A percentile compares a stretch with the other conserved stretches of the same genome.
Evolutionary conservation across 1,140 invertebrate genomes (phyloP).

Genomic region (Amphibalanus amphitrite): DNA sequence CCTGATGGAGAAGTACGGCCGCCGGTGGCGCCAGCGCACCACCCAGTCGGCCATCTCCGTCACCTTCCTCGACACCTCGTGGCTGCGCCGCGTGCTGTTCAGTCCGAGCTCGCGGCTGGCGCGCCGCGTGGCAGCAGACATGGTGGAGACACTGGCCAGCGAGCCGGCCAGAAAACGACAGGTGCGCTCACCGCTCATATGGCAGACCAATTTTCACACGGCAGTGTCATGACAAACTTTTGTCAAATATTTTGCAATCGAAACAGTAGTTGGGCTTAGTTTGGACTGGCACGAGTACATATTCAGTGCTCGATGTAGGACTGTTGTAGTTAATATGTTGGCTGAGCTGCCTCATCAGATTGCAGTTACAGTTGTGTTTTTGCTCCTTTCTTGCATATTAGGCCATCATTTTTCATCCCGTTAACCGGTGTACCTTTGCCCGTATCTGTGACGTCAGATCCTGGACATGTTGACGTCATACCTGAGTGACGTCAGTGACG

Average conservation of each 20-base stretch:
- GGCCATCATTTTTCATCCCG: too few species aligned
- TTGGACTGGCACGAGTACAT: too few species aligned
- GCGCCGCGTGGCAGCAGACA: conserved; percentile 68
- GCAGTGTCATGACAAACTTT: too few species aligned
- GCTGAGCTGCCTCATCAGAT: too few species aligned
- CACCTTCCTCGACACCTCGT: conserved; percentile 44
- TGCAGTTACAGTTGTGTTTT: too few species aligned
- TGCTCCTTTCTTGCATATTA: too few species aligned
- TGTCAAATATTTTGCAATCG: too few species aligned
- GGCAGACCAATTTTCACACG: too few species aligned
- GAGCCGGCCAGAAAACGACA: conserved; percentile 4
- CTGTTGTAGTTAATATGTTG: too few species aligned
- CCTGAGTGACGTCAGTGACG: conserved; percentile 58
- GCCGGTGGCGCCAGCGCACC: conserved; percentile 29
- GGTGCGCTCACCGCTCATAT: background rate
- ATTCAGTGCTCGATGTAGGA: too few species aligned
- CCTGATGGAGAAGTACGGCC: conserved; percentile 58
- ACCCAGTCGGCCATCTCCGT: conserved; percentile 22
- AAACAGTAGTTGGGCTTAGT: too few species aligned
- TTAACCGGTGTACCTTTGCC: too few species aligned
- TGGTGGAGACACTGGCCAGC: conserved; percentile 33
- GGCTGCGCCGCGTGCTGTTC: conserved; percentile 77
- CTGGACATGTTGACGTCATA: conserved; percentile 74
- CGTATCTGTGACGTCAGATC: conserved; percentile 37
- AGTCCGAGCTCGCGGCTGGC: conserved; percentile 75